Percentiles rank a stretch among this genome's conserved stretches.
phyloP scores from a whole-genome alignment of 2,113 vertebrate genomes.

The Poicephalus meyeri region DNA sequence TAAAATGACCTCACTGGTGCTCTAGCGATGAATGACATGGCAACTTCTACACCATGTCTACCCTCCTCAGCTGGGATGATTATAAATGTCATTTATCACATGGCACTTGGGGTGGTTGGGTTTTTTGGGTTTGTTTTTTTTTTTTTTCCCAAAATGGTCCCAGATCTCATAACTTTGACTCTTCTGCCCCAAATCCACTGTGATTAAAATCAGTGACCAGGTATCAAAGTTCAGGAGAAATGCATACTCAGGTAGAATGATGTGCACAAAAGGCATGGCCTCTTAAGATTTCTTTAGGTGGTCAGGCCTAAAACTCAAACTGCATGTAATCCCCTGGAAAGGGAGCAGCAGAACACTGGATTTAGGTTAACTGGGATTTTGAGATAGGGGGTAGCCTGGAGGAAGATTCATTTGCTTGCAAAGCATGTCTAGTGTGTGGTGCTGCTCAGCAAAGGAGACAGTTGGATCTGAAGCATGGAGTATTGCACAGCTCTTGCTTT shows the following conservation, averaged over 20 bases:
- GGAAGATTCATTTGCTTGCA: neutral
- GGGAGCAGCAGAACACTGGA: neutral
- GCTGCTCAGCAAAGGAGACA: neutral
- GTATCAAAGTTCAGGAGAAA: neutral
- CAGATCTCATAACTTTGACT: neutral
- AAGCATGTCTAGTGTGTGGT: neutral
- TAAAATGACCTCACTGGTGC: neutral
- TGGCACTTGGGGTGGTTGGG: accelerated
- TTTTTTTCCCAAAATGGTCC: neutral
- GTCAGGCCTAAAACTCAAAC: neutral
- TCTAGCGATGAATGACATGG: neutral
- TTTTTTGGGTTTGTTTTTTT: neutral
- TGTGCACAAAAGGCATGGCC: neutral
- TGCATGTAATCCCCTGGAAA: neutral
- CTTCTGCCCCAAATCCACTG: neutral
- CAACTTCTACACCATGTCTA: neutral
- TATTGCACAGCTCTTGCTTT: neutral
- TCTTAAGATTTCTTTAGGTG: neutral
- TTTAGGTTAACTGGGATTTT: neutral
- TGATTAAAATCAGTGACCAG: no score
- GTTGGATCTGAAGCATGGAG: neutral
- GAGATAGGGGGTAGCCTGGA: neutral
- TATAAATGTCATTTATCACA: neutral
- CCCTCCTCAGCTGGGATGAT: neutral
- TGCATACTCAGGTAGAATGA: neutral